Evolutionary conservation across 2,888 invertebrate species (phyloP), one percentile per base, ranked within the genome.

Genomic region (Clivina fossor): DNA sequence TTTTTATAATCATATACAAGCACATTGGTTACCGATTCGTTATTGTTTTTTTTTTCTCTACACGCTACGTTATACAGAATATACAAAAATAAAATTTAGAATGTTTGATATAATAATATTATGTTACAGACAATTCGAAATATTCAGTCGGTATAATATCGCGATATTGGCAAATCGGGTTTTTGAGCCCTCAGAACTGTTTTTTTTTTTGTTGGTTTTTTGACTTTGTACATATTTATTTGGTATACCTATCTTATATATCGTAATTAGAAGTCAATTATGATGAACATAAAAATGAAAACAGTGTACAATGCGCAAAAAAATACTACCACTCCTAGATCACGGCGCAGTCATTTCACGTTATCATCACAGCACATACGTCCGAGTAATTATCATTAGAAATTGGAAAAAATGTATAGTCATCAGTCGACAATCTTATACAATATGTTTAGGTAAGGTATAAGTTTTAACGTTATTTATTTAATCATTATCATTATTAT

Each of bases 21-120:
- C 47, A 47, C 47, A 33, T 47, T 33, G 33, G 37, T 47, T 35
- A 43, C 26, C 8, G 13, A 26, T 46, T 33, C 26, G 26, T 24
- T 35, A 35, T 43, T 24, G 7, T 43, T 13, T 43, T 19, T 13
- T 24, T 43, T 11, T n/a, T 43, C 5, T 28, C 46, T 30, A 28
- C 15, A 32, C 15, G 7, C 46, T 46, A 43, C 40, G 19, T 13
- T n/a, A 55, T 54, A 55, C 37, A 55, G 55, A 55, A 55, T 47
- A 55, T 55, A 55, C 55, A 55, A 55, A 55, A 55, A 55, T 55
- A 55, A 55, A 47, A 47, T 55, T 46, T 55, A 38, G 40, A 54
- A 44, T 33, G 43, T 54, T 51, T 35, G 37, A 44, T 53, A 43
- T 35, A 40, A 40, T 48, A 37, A 48, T 28, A 37, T 48, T 33